Percentiles rank a stretch among this genome's conserved stretches.
Conservation (phyloP, 1,140 invertebrate genomes). For the Drosophila kikkawai region DNA sequence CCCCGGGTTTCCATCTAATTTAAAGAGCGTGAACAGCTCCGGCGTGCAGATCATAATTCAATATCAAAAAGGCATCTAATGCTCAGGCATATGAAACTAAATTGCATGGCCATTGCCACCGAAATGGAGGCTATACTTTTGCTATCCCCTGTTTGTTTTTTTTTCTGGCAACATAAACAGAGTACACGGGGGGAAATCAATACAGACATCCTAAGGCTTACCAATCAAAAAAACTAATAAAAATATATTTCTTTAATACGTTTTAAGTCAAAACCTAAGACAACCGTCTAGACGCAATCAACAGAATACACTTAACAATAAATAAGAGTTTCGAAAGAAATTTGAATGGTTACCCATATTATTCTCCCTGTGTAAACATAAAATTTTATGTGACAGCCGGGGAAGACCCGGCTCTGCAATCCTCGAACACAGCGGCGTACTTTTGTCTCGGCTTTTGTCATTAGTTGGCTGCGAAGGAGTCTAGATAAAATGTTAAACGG, state of each 20-base stretch:
- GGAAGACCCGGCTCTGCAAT: conserved; percentile 32
- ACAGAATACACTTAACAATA: neutral
- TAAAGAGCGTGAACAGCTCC: conserved; percentile 63
- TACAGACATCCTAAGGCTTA: neutral
- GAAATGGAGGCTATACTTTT: conserved; percentile 44
- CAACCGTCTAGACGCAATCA: conserved; percentile 5
- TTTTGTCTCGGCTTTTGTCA: conserved; percentile 79
- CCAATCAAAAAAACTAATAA: neutral
- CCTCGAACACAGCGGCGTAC: conserved; percentile 56
- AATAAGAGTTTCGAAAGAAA: neutral
- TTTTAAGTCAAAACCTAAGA: neutral
- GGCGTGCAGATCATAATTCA: conserved; percentile 72
- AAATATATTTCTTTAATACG: neutral
- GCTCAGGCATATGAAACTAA: conserved; percentile 74
- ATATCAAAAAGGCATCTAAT: conserved; percentile 75
- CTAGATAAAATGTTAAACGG: conserved; percentile 81
- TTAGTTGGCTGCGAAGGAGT: conserved; percentile 74
- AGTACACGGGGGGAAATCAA: conserved; percentile 1
- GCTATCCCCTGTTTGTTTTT: conserved; percentile 35
- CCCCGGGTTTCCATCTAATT: conserved; percentile 57
- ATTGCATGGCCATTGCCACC: conserved; percentile 63
- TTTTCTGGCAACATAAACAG: conserved; percentile 63
- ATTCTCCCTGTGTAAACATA: conserved; percentile 57
- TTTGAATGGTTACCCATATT: neutral
- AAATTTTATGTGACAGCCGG: conserved; percentile 75